Base-by-base conservation (phyloP, 2,888 invertebrate species). In the Thymelicus lineola region DNA sequence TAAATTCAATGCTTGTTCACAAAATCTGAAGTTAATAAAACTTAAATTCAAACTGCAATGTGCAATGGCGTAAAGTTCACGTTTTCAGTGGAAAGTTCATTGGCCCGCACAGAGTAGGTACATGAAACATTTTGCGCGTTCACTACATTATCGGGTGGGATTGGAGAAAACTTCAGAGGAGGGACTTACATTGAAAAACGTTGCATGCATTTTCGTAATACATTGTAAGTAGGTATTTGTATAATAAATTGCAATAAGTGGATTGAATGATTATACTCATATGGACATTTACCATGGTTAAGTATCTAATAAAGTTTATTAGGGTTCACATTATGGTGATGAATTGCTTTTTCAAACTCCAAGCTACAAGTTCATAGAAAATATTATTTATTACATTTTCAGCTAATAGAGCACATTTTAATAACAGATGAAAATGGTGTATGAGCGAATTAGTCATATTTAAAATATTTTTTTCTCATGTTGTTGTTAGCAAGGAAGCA, bases 321-420 rank as follows among this genome's bases (percentile, higher is more conserved):
- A 10, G 1, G 20, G 17, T 36, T 63, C 36, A 17, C 55, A 58
- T 15, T 42, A 55, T 64, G 14, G 20, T 53, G 20, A 55, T 50
- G 50, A n/a, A 64, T 64, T 64, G 53, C 42, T 42, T 53, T 42
- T 42, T 20, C 36, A 36, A 63, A 50, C 50, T 17, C 2, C 17
- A 9, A 17, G 7, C 50, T 15, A 50, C 15, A 17, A 50, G 9
- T 42, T 42, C 7, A 50, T 7, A 17, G 9, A 17, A 12, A 2
- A 17, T 6, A 17, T 17, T 50, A 50, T 50, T 50, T 50, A 50
- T 50, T 50, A 9, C 15, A 50, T 14, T 14, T 17, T 10, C 12
- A 42, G 42, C 1, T 42, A 9, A 10, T 7, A 15, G 12, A 48
- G 7, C 48, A 48, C 48, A 48, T 20, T 20, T 20, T 3, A 28